Percentiles rank a stretch among this genome's conserved stretches.
Evolutionary conservation across 2,113 vertebrate species (phyloP).

Genomic region (Rallus limicola): DNA sequence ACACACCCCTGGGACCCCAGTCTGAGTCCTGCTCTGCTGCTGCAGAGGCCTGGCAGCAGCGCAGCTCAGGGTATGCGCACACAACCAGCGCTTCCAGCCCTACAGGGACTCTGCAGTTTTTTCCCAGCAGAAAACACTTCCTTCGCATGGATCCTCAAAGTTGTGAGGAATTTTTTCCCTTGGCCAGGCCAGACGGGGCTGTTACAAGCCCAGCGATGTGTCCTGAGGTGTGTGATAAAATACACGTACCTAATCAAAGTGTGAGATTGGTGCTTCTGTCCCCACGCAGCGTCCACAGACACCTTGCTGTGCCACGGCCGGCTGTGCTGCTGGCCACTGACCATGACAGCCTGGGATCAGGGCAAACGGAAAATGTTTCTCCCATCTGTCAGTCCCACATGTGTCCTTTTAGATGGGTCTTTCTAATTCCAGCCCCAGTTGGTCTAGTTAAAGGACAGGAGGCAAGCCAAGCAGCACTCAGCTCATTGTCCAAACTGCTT

Average conservation of each 20-base stretch:
- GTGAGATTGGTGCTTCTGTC: neutral
- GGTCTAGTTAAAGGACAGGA: neutral
- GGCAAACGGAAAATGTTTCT: neutral
- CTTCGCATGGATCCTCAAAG: neutral
- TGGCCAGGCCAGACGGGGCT: neutral
- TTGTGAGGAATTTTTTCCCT: neutral
- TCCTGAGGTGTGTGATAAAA: neutral
- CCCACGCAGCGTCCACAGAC: neutral
- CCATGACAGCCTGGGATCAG: neutral
- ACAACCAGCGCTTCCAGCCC: neutral
- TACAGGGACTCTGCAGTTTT: neutral
- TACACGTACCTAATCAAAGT: fast-evolving
- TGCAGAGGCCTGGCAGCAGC: neutral
- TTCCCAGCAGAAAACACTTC: neutral
- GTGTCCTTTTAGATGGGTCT: neutral
- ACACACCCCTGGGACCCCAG: neutral
- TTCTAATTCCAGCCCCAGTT: neutral
- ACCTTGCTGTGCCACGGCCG: neutral
- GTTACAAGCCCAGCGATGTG: no score
- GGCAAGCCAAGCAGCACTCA: neutral
- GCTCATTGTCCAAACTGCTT: neutral
- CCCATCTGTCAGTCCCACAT: neutral
- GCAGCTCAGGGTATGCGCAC: fast-evolving
- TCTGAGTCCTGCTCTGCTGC: neutral
- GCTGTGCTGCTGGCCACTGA: neutral